A percentile compares a stretch with the other conserved stretches of the same genome.
phyloP scores from a whole-genome alignment of 2,888 invertebrate genomes.

The Meiosimyza platycephala region DNA sequence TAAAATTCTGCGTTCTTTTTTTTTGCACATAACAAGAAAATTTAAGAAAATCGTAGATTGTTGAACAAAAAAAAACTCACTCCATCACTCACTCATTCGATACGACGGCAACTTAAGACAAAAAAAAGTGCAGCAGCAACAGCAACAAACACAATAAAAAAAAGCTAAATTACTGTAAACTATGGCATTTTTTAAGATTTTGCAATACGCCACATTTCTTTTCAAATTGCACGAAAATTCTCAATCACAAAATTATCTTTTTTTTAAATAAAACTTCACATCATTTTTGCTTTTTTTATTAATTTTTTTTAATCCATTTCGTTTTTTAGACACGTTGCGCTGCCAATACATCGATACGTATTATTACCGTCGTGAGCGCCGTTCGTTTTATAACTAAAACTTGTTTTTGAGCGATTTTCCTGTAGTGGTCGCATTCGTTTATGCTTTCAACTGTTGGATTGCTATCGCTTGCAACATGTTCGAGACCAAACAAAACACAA shows the following conservation, averaged over 20 bases:
- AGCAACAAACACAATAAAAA: background rate
- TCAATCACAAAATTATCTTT: too few relatives aligned
- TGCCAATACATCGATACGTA: background rate
- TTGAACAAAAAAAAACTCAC: too few relatives aligned
- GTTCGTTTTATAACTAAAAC: constrained; percentile 22
- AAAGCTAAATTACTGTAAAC: background rate
- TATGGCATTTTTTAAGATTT: too few relatives aligned
- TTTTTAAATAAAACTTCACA: too few relatives aligned
- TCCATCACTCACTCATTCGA: too few relatives aligned
- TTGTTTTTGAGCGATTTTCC: constrained; percentile 15
- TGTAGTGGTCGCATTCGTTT: background rate
- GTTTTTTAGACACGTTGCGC: constrained; percentile 3
- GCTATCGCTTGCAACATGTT: constrained; percentile 1
- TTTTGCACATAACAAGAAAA: background rate
- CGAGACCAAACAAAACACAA: constrained; percentile 14
- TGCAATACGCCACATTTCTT: too few relatives aligned
- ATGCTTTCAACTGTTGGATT: background rate
- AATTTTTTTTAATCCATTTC: too few relatives aligned
- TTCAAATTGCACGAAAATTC: too few relatives aligned
- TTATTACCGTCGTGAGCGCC: constrained; percentile 7
- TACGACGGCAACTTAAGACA: background rate
- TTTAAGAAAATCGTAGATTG: background rate
- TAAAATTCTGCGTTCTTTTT: too few relatives aligned
- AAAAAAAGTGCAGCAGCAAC: background rate
- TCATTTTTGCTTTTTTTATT: too few relatives aligned